Percentiles rank a stretch among this genome's conserved stretches.
Evolutionary conservation across 2,797 vertebrate genomes (phyloP).

Genomic region (Sebastes itinus): DNA sequence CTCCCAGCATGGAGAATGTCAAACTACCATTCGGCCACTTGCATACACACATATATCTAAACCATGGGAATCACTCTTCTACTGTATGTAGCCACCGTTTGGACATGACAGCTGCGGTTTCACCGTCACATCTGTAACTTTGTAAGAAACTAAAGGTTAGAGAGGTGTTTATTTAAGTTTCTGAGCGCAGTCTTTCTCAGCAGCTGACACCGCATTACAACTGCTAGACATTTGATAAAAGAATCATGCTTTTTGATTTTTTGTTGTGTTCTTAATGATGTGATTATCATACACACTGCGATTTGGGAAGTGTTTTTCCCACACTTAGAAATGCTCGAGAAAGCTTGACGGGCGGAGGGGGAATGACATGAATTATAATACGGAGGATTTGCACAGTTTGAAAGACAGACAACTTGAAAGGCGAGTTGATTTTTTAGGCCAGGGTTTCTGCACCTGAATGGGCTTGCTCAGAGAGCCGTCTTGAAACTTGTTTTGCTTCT

Average conservation of each 20-base stretch:
- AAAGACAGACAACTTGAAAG: slow-evolving; percentile 35
- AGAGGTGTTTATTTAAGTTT: background rate
- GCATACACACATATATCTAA: background rate
- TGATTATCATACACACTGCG: slow-evolving; percentile 26
- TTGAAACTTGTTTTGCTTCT: slow-evolving; percentile 18
- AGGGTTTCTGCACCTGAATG: slow-evolving; percentile 16
- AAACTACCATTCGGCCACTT: slow-evolving; percentile 2
- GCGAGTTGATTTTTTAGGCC: slow-evolving; percentile 17
- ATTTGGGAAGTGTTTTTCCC: slow-evolving; percentile 30
- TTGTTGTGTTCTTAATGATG: slow-evolving; percentile 24
- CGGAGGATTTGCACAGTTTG: slow-evolving; percentile 34
- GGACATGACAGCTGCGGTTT: slow-evolving; percentile 2
- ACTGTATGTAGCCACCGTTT: background rate
- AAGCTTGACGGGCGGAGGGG: slow-evolving; percentile 12
- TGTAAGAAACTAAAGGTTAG: background rate
- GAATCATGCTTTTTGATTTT: slow-evolving; percentile 13
- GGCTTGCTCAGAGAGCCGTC: slow-evolving; percentile 17
- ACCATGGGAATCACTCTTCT: slow-evolving; percentile 27
- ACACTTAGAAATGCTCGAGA: slow-evolving; percentile 22
- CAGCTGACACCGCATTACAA: slow-evolving; percentile 3
- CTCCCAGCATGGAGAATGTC: slow-evolving; percentile 24
- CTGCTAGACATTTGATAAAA: slow-evolving; percentile 2
- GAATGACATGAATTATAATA: slow-evolving; percentile 43
- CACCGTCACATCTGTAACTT: background rate
- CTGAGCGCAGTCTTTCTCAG: background rate